These are phyloP conservation scores for Campoletis raptor DNA, from an alignment of 2,888 invertebrate genomes.

Conservation along the genomic window DNA sequence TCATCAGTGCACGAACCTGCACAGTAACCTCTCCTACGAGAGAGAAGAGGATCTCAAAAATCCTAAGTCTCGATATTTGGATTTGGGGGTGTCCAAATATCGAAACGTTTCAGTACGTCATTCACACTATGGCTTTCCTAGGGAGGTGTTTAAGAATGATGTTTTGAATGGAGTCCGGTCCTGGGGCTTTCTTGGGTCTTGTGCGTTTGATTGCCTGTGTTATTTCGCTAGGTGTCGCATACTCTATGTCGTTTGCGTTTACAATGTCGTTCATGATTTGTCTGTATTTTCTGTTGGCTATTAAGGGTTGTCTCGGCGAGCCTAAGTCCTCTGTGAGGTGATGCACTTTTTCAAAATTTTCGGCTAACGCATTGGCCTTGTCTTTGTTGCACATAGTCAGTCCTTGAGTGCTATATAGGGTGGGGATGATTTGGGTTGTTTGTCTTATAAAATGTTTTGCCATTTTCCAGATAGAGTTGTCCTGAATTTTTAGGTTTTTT, in stretches of 20 bases:
- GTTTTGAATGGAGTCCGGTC: conserved; percentile 44
- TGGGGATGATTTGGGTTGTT: conserved; percentile 37
- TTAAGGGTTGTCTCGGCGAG: conserved; percentile 1
- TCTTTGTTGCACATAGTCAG: conserved; percentile 42
- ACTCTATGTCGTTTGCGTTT: neutral
- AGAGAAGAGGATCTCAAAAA: too few relatives aligned
- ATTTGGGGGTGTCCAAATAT: too few relatives aligned
- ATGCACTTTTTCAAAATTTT: conserved; percentile 60
- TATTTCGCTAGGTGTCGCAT: conserved; percentile 11
- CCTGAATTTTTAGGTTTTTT: conserved; percentile 44
- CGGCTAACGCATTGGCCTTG: conserved; percentile 61
- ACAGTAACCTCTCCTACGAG: too few relatives aligned
- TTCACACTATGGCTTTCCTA: conserved; percentile 23
- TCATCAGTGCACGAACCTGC: too few relatives aligned
- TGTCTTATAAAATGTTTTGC: conserved; percentile 59
- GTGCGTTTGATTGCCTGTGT: conserved; percentile 19
- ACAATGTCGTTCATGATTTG: conserved; percentile 7
- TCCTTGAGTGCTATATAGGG: conserved; percentile 45
- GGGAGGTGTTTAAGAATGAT: conserved; percentile 53
- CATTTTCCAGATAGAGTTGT: conserved; percentile 58
- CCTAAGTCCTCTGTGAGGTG: conserved; percentile 55
- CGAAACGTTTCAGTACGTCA: neutral
- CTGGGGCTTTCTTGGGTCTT: conserved; percentile 48
- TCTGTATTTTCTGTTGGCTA: conserved; percentile 23
- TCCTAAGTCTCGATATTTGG: too few relatives aligned